Base-by-base conservation (phyloP, 2,113 vertebrate genomes). In the Lethenteron reissneri region DNA sequence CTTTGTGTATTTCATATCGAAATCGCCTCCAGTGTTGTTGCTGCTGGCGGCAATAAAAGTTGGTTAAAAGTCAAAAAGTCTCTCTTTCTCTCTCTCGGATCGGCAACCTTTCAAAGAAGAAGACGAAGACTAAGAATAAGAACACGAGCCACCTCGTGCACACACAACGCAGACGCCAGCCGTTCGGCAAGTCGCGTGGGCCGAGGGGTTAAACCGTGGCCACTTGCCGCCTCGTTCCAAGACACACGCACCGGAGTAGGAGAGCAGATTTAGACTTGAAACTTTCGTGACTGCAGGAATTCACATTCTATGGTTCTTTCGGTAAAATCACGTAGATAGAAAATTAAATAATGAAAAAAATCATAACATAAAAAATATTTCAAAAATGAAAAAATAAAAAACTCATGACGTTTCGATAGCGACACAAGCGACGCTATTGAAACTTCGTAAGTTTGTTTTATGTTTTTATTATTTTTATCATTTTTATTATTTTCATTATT, bases 91-190 rank as follows among this genome's bases (percentile, higher is more conserved):
- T 21, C 21, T 41, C 25, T 41, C 4, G 25, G 25, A 41, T 41
- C 25, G 25, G 25, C 25, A 41, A 41, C 25, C 25, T 41, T 41
- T 41, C 25, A 41, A 41, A 41, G 25, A 21, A 41, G 25, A 41
- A 21, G 21, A 41, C 25, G 25, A 41, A 41, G 25, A 21, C 21
- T 21, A 41, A 41, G 25, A 41, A 41, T 4, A 41, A 41, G 25
- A 70, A 71, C 71, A 2, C 74, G 15, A 59, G 64, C 75, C 71
- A 59, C 58, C 75, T 68, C 71, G 76, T 68, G 74, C 56, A 75
- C 77, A 64, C 60, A 64, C 60, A 64, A 64, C 60, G 14, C 14
- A 64, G 60, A 64, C 60, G 17, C 14, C 14, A 19, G 17, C 14
- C 14, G 60, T 5, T 15, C 14, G 60, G 17, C 14, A 14, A 1